Percentiles rank a stretch among this genome's conserved stretches.
phyloP scores from a whole-genome alignment of 2,113 vertebrate genomes.

The Ginglymostoma cirratum region DNA sequence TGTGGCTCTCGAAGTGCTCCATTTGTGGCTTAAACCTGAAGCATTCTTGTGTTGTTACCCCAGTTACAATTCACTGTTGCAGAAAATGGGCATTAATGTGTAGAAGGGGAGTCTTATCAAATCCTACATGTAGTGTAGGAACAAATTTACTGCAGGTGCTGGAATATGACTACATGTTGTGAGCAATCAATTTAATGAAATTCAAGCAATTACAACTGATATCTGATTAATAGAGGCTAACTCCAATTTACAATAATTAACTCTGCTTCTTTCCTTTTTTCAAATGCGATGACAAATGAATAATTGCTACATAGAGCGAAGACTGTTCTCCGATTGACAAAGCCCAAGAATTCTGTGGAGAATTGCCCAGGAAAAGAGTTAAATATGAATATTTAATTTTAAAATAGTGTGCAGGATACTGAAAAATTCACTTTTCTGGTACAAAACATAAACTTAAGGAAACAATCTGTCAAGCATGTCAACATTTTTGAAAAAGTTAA shows the following conservation, averaged over 20 bases:
- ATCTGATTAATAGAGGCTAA: too few relatives aligned
- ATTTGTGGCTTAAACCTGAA: background rate
- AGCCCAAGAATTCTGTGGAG: background rate
- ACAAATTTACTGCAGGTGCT: too few relatives aligned
- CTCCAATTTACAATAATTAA: too few relatives aligned
- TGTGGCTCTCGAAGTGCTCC: too few relatives aligned
- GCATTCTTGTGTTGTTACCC: background rate
- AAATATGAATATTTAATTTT: background rate
- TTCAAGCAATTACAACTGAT: too few relatives aligned
- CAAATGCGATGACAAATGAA: too few relatives aligned
- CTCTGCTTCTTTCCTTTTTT: too few relatives aligned
- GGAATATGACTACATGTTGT: too few relatives aligned
- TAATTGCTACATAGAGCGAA: too few relatives aligned
- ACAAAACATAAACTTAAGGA: background rate
- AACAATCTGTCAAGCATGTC: background rate
- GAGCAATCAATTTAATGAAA: too few relatives aligned
- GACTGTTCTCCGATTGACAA: background rate
- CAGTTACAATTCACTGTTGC: background rate
- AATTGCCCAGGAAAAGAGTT: background rate
- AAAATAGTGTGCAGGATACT: background rate
- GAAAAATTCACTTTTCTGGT: background rate
- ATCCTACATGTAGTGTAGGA: background rate
- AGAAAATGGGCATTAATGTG: background rate
- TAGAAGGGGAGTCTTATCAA: background rate
- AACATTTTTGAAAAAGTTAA: background rate